phyloP scores from a whole-genome alignment of 2,113 vertebrate genomes.

The Pseudonaja textilis region DNA sequence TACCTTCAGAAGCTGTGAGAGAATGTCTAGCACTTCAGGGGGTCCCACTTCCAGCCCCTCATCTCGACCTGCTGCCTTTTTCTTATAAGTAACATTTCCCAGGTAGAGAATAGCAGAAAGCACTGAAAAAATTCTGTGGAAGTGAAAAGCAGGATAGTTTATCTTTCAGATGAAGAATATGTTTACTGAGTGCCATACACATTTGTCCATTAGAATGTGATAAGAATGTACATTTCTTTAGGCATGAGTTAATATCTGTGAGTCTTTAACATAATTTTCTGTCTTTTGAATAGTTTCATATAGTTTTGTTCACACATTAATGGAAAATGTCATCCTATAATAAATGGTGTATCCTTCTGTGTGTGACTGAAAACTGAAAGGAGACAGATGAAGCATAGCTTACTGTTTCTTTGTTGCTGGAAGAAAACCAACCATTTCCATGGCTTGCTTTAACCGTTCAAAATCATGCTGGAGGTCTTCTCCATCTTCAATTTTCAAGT shows the following conservation, averaged over 20 bases:
- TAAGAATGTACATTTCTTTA: neutral
- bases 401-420: conserved; percentile 93
- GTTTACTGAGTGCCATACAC: too few species aligned
- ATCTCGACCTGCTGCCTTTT: conserved; percentile 87
- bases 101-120: conserved; percentile 96
- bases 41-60: conserved; percentile 95
- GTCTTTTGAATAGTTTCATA: neutral
- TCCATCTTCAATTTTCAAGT: conserved; percentile 96
- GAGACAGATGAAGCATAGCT: conserved; percentile 48
- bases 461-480: conserved; percentile 95
- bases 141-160: neutral
- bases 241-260: neutral
- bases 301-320: too few species aligned
- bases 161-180: neutral
- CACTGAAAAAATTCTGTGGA: conserved; percentile 89
- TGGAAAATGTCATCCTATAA: neutral
- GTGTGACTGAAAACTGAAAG: neutral
- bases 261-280: neutral
- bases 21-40: conserved; percentile 86
- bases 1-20: conserved; percentile 94
- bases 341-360: neutral
- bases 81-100: conserved; percentile 91
- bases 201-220: neutral
- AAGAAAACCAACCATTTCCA: conserved; percentile 99
- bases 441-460: conserved; percentile 93